A percentile compares a stretch with the other conserved stretches of the same genome.
Evolutionary conservation across 1,140 invertebrate genomes (phyloP).

Genomic region (Drosophila lowei): DNA sequence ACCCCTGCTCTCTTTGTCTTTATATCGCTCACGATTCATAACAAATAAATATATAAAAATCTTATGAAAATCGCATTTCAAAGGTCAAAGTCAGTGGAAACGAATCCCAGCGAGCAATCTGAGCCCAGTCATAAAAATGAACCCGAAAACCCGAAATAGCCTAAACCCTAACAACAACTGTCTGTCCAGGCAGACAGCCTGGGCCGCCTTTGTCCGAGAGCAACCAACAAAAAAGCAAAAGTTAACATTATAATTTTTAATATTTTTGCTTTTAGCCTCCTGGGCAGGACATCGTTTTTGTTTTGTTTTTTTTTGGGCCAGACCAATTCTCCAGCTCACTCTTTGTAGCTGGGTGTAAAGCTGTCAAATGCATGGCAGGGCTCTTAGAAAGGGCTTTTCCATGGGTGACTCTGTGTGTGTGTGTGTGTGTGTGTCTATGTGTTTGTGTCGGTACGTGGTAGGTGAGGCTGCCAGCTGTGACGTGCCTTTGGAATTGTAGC

Average conservation of each 20-base stretch:
- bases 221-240: slow-evolving; percentile 63
- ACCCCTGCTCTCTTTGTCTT: not conserved
- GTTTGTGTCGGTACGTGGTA: slow-evolving; percentile 5
- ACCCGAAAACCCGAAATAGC: slow-evolving; percentile 44
- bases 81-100: slow-evolving; percentile 67
- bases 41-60: slow-evolving; percentile 72
- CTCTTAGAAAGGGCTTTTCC: slow-evolving; percentile 56
- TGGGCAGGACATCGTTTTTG: slow-evolving; percentile 35
- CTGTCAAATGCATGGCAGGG: slow-evolving; percentile 70
- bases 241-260: slow-evolving; percentile 82
- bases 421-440: slow-evolving; percentile 22
- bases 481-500: slow-evolving; percentile 70
- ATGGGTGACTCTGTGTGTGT: slow-evolving; percentile 49
- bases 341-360: slow-evolving; percentile 70
- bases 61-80: slow-evolving; percentile 76
- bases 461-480: slow-evolving; percentile 68
- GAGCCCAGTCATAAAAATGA: slow-evolving; percentile 45
- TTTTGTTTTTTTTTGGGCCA: slow-evolving; percentile 9
- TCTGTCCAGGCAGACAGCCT: slow-evolving; percentile 20
- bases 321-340: not conserved
- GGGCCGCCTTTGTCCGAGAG: slow-evolving; percentile 30
- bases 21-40: slow-evolving; percentile 58
- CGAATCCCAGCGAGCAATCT: slow-evolving; percentile 64
- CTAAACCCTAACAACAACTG: slow-evolving; percentile 67
- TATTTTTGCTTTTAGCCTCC: slow-evolving; percentile 73